Evolutionary conservation across 1,140 invertebrate genomes (phyloP), one percentile per base, ranked within the genome.

Genomic region (Cyphomyrmex costatus): DNA sequence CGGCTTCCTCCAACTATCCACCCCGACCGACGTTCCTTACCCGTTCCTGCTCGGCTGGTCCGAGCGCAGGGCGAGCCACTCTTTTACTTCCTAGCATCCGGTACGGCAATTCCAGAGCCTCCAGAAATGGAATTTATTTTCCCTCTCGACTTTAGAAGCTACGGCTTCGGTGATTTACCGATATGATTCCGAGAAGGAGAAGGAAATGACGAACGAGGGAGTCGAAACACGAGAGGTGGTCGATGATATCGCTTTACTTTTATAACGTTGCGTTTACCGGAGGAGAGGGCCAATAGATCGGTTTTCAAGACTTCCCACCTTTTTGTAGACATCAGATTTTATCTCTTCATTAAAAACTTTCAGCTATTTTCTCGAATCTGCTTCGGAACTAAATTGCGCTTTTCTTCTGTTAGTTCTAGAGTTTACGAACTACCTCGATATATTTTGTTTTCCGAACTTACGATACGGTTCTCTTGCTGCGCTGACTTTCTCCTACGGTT

Each of bases 61-160:
- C 61, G 80, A 78, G 36, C 83, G 36, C 83, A 58, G 66, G 71
- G 60, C 83, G 56, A 88, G 86, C 74, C 83, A 85, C 68, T 83
- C 85, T 87, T 87, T 89, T 89, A 89, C 88, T 89, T 89, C 80
- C 77, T 74, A 89, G 88, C 76, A 89, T 89, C 78, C 88, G 77
- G 76, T 65, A 61, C 83, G 77, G 88, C 84, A 78, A 86, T 89
- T 61, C 88, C 61, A 61, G 53, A 77, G 78, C 86, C 73, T 80
- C 78, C 68, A 61, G 88, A 91, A 93, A 91, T 86, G 83, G 80
- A 90, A 92, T 91, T 92, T 88, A 92, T 92, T 90, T 92, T 88
- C 74, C 78, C 71, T 30, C 30, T 68, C 42, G 82, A 89, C 86
- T 71, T 84, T 79, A 76, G 66, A 71, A 90, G 88, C 86, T 89